A percentile compares a stretch with the other conserved stretches of the same genome.
Conservation (phyloP, 1,140 invertebrate species). For the Mesaphorura yosii region DNA sequence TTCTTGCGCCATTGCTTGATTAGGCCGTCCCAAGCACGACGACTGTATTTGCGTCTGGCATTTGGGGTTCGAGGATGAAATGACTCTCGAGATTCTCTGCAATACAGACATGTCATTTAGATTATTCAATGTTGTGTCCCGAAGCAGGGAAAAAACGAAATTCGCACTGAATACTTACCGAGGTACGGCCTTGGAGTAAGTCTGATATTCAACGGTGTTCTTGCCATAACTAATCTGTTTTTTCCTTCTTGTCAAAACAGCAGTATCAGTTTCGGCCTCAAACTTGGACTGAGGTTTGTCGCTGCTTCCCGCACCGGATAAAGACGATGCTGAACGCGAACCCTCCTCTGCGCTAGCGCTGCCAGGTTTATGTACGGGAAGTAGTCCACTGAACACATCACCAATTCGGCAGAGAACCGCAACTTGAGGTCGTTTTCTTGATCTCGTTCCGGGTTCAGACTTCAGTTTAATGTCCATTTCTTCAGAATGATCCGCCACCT, state of each 20-base stretch:
- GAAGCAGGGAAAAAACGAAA: background rate
- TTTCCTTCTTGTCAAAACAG: conserved; percentile 59
- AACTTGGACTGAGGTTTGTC: background rate
- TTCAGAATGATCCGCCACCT: no score
- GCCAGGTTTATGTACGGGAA: no score
- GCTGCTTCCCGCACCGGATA: background rate
- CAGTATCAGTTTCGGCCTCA: conserved; percentile 54
- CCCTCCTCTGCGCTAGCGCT: no score
- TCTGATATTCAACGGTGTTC: conserved; percentile 77
- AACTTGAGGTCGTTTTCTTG: no score
- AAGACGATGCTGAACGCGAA: background rate
- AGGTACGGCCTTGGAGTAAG: conserved; percentile 58
- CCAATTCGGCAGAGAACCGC: no score
- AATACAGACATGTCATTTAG: conserved; percentile 8
- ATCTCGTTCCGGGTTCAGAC: no score
- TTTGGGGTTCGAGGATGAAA: conserved; percentile 76
- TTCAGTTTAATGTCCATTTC: no score
- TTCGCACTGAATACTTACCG: conserved; percentile 56
- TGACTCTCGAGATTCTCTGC: conserved; percentile 49
- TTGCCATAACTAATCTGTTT: conserved; percentile 94
- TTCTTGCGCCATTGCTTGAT: conserved; percentile 74
- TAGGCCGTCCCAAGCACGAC: conserved; percentile 77
- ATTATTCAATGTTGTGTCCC: no score
- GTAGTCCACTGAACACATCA: no score
- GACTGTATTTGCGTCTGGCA: conserved; percentile 71